These are phyloP conservation scores for Otolemur crassicaudatus DNA, from an alignment of 2,797 vertebrate species.

Conservation along the genomic window DNA sequence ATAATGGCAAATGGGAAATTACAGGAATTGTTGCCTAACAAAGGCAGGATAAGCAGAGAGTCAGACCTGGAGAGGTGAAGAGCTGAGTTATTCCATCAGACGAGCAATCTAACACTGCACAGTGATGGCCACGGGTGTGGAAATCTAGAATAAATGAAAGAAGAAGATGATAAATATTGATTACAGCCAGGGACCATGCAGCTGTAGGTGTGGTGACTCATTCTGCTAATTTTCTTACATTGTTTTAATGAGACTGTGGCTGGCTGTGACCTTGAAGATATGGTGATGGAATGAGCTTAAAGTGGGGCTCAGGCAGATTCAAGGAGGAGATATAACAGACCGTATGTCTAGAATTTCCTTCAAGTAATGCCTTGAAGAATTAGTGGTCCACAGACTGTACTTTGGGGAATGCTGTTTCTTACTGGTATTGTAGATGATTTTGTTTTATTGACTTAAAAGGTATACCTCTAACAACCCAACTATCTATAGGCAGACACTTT, in stretches of 20 bases:
- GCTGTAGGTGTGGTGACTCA: neutral
- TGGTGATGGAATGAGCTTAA: neutral
- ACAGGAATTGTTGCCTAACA: neutral
- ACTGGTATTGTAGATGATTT: conserved; percentile 35
- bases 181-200: neutral
- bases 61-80: conserved; percentile 18
- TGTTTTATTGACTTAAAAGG: conserved; percentile 38
- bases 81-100: neutral
- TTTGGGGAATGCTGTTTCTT: conserved; percentile 18
- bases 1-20: neutral
- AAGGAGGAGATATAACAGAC: neutral
- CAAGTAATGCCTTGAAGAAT: neutral
- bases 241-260: neutral
- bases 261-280: neutral
- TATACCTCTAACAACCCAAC: neutral
- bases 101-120: neutral
- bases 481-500: neutral
- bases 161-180: neutral
- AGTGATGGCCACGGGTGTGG: neutral
- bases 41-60: neutral
- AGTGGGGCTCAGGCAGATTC: neutral
- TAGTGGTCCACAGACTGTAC: neutral
- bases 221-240: conserved; percentile 1
- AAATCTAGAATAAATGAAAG: neutral
- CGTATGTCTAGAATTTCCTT: neutral